phyloP scores from a whole-genome alignment of 2,113 vertebrate genomes.

The Cyprinodon variegatus region DNA sequence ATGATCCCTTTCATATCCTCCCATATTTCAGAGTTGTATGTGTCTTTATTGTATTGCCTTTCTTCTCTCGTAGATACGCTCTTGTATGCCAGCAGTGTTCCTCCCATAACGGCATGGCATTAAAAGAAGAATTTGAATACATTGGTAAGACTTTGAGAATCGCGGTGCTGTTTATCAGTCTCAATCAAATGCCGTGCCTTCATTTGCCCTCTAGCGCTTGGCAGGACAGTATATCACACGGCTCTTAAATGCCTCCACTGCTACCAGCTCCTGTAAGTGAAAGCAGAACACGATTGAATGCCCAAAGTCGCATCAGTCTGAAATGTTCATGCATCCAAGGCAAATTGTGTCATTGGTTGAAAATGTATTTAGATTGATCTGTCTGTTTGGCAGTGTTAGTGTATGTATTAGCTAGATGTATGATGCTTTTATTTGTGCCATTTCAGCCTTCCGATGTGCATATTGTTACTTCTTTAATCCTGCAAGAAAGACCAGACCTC shows the following conservation, averaged over 20 bases:
- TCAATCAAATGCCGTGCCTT: conserved; percentile 73
- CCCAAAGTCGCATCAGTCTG: conserved; percentile 76
- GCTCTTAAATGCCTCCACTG: conserved; percentile 76
- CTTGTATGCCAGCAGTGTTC: conserved; percentile 98
- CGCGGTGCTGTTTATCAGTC: conserved; percentile 66
- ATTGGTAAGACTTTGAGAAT: conserved; percentile 87
- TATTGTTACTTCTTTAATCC: conserved; percentile 99
- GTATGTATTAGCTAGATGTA: conserved; percentile 37
- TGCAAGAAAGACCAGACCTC: conserved; percentile 93
- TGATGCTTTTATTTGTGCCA: conserved; percentile 40
- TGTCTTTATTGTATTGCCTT: conserved; percentile 48
- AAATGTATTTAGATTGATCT: conserved; percentile 75
- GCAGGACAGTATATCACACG: conserved; percentile 76
- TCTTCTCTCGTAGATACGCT: conserved; percentile 85
- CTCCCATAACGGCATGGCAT: conserved; percentile 99
- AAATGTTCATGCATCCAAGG: conserved; percentile 72
- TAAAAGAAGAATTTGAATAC: conserved; percentile 99
- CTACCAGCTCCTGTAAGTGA: conserved; percentile 72
- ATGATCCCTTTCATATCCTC: conserved; percentile 13
- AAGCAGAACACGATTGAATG: conserved; percentile 72
- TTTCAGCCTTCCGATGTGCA: conserved; percentile 93
- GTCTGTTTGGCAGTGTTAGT: conserved; percentile 38
- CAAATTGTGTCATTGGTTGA: conserved; percentile 60
- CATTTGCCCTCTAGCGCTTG: conserved; percentile 79
- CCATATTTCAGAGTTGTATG: conserved; percentile 13